phyloP scores from a whole-genome alignment of 2,888 invertebrate species.

The Boloria selene region DNA sequence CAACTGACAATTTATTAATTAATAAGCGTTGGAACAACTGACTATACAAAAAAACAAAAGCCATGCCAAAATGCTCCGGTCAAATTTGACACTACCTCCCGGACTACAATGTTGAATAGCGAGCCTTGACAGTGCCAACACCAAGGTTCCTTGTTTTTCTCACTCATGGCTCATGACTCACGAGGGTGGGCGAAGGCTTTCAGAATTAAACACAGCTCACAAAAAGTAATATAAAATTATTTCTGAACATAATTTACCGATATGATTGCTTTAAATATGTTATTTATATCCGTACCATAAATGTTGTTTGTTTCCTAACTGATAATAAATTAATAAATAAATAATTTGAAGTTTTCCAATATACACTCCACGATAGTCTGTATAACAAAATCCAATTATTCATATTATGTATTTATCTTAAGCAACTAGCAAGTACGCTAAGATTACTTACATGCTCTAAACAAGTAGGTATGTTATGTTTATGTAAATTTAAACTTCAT shows the following conservation, averaged over 20 bases:
- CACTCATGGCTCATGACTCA: slow-evolving; percentile 41
- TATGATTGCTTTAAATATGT: not conserved
- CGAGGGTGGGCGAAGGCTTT: slow-evolving; percentile 39
- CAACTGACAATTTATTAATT: no score
- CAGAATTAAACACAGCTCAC: slow-evolving; percentile 27
- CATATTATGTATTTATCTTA: not conserved
- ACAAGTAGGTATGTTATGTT: no score
- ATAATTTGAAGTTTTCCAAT: not conserved
- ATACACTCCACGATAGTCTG: not conserved
- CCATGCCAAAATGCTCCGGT: no score
- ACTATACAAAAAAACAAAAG: no score
- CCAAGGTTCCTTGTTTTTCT: slow-evolving; percentile 40
- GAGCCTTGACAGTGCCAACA: slow-evolving; percentile 40
- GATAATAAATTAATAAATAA: not conserved
- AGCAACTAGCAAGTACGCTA: no score
- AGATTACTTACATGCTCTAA: no score
- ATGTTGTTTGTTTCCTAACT: no score
- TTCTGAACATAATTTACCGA: not conserved
- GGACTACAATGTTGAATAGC: slow-evolving; percentile 33
- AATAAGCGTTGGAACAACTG: no score
- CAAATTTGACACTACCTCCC: no score
- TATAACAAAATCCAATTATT: not conserved
- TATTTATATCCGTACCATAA: no score
- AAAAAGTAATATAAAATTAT: slow-evolving; percentile 9
- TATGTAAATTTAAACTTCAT: no score